These are phyloP conservation scores for Paralichthys olivaceus DNA, from an alignment of 2,113 vertebrate genomes.

Conservation along the genomic window DNA sequence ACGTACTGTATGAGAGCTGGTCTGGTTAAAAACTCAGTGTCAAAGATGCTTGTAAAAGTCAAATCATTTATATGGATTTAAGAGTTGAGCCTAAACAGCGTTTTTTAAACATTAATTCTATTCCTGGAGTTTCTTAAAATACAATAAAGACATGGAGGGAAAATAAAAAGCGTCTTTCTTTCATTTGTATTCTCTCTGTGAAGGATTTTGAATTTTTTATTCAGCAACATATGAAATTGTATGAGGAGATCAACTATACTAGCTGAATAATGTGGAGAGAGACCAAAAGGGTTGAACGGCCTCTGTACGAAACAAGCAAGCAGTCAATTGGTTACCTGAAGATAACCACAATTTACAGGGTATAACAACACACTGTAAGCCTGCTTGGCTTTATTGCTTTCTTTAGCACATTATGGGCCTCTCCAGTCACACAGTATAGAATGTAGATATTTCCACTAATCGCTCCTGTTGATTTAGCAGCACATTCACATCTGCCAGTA, in stretches of 20 bases:
- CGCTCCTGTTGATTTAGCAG: conserved; percentile 41
- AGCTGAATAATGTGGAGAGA: background rate
- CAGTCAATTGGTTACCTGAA: background rate
- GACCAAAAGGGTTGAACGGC: background rate
- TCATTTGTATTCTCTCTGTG: too few species aligned
- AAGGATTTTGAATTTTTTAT: too few species aligned
- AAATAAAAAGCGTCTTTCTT: too few species aligned
- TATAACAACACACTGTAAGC: background rate
- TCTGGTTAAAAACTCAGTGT: too few species aligned
- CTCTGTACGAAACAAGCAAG: background rate
- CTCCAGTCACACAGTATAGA: conserved; percentile 5
- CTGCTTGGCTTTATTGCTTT: conserved; percentile 1
- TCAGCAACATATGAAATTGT: too few species aligned
- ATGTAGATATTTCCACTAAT: conserved; percentile 17
- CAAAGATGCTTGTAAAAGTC: too few species aligned
- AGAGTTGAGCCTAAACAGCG: too few species aligned
- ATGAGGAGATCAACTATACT: background rate
- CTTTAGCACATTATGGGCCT: conserved; percentile 1
- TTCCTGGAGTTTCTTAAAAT: too few species aligned
- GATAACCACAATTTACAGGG: background rate
- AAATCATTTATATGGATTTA: too few species aligned
- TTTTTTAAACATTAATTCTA: too few species aligned
- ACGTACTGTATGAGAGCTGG: too few species aligned
- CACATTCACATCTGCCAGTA: conserved; percentile 31
- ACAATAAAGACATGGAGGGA: too few species aligned